These are phyloP conservation scores for Clistopyga incitator DNA, from an alignment of 2,888 invertebrate species.

Conservation along the genomic window DNA sequence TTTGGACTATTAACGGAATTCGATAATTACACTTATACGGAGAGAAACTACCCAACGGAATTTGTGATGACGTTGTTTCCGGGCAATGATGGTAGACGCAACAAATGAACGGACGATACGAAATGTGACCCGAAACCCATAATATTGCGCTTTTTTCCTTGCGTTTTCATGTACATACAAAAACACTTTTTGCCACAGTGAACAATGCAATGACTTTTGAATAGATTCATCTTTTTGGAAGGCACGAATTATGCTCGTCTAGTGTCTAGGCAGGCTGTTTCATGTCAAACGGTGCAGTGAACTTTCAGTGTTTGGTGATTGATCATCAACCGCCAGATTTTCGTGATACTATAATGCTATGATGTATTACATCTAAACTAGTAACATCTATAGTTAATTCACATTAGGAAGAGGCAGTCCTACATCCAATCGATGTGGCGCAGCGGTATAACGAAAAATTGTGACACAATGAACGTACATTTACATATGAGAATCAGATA, in stretches of 20 bases:
- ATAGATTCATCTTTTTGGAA: conserved; percentile 22
- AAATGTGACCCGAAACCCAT: conserved; percentile 52
- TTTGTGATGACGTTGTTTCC: conserved; percentile 2
- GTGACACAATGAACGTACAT: conserved; percentile 61
- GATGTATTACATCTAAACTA: conserved; percentile 76
- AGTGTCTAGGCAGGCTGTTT: conserved; percentile 76
- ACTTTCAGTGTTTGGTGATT: conserved; percentile 28
- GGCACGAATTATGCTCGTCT: conserved; percentile 67
- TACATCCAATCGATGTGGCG: conserved; percentile 72
- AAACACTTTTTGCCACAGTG: conserved; percentile 29
- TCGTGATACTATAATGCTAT: conserved; percentile 66
- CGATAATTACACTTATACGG: neutral
- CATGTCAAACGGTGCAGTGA: conserved; percentile 56
- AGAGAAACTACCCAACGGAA: conserved; percentile 6
- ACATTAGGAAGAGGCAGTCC: conserved; percentile 72
- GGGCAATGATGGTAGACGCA: conserved; percentile 21
- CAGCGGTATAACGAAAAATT: conserved; percentile 60
- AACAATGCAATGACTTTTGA: conserved; percentile 57
- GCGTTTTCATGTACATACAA: conserved; percentile 16
- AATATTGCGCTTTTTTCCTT: conserved; percentile 39
- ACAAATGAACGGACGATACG: conserved; percentile 53
- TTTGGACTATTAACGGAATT: neutral
- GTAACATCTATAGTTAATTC: conserved; percentile 75
- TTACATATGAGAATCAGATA: conserved; percentile 62
- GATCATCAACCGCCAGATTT: conserved; percentile 46